Evolutionary conservation across 2,797 vertebrate species (phyloP), one percentile per base, ranked within the genome.

Genomic region (Merluccius polli): DNA sequence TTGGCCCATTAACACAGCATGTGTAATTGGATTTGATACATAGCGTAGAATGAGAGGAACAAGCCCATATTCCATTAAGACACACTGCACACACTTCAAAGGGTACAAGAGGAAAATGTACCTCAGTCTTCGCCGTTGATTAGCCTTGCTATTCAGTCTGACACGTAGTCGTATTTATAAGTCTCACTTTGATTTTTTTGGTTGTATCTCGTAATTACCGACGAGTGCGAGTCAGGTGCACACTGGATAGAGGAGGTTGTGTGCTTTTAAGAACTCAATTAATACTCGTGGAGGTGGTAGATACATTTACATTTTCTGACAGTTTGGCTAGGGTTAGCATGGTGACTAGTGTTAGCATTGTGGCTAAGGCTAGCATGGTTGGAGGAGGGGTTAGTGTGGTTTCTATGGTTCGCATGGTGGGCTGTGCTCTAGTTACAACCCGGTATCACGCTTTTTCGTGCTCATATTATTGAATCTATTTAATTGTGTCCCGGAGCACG

Each of bases 1-100:
- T 59, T n/a, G 21, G 52, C 52, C 52, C 52, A 59, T 59, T 59
- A 59, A 59, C 52, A 59, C 52, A 24, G 52, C 52, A 59, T 59
- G 52, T 59, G 52, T 59, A 59, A 59, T 59, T 59, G 52, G 52
- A 59, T 59, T 59, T 24, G 52, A 59, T 59, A 59, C 52, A 59
- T 59, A 21, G 52, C 21, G 21, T 24, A 24, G 21, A n/a, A 59
- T 8, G 21, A 59, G 52, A 59, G 52, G 52, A 59, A 59, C 52
- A 59, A 24, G 52, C 52, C 52, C 52, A 2, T 59, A 59, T n/a
- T 59, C 52, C 52, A 59, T 59, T 24, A 59, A 59, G 21, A 24
- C 52, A 24, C 52, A 24, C 52, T 4, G 52, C 52, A 59, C 52
- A 10, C 52, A 59, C 52, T 59, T 59, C 52, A 59, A 59, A 59